Base-by-base conservation (phyloP, 2,797 vertebrate species). In the Myotis pilosus region DNA sequence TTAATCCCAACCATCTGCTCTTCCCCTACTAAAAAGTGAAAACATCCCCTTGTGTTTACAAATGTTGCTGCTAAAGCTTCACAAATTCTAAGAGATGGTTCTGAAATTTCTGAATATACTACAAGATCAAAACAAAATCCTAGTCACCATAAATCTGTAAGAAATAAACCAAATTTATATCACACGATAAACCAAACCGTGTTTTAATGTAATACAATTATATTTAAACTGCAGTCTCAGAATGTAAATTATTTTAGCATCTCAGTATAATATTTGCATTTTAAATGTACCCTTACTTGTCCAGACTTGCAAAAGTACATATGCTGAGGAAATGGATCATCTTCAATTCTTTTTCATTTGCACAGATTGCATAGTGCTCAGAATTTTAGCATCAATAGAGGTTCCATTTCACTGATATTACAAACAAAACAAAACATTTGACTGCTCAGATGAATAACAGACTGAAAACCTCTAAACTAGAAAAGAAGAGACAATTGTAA, bases 11-110 rank as follows among this genome's bases (percentile, higher is more conserved):
- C 80, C 87, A 51, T 96, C 93, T 97, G 95, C 33, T 88, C 95
- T 97, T 97, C 62, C 75, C 47, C 92, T 96, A 89, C 93, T 96
- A 93, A 89, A 96, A 57, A 96, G 92, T 71, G 94, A 97, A 97
- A 97, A 97, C 97, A 97, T 97, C 87, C 97, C 96, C 96, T 96
- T 94, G 97, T 97, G 97, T 97, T 97, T 97, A 74, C 62, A 97
- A 97, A 96, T 92, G 97, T 89, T 95, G 81, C n/a, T 91, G 49
- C 88, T 92, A 88, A 92, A 97, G 87, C 96, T 95, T 96, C 95
- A 94, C 94, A 96, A 96, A 96, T 97, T 96, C 92, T 96, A 95
- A 96, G 92, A 94, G 72, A 96, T 93, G 91, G 92, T 96, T 85
- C 94, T 94, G 94, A 97, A 96, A 96, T 96, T 97, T 97, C 86